A percentile compares a stretch with the other conserved stretches of the same genome.
Evolutionary conservation across 2,888 invertebrate genomes (phyloP).

Genomic region (Dichetophora obliterata): DNA sequence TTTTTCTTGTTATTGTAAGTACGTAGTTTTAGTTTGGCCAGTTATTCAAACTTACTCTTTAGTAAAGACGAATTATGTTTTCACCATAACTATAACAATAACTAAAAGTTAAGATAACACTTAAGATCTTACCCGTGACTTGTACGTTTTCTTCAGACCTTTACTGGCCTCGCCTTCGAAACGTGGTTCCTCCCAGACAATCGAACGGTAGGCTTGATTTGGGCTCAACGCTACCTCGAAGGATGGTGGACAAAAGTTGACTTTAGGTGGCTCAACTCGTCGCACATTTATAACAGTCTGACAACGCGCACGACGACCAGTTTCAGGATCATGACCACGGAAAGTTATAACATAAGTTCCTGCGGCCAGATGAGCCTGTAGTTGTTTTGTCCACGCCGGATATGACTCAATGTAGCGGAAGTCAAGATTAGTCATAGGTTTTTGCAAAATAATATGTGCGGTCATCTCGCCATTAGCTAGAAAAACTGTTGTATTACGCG

Average conservation of each 20-base stretch:
- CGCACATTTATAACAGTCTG: slow-evolving; percentile 74
- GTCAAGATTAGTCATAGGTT: slow-evolving; percentile 76
- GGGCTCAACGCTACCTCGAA: slow-evolving; percentile 73
- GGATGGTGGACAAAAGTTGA: slow-evolving; percentile 75
- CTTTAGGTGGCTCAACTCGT: slow-evolving; percentile 73
- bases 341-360: slow-evolving; percentile 75
- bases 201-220: slow-evolving; percentile 72
- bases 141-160: slow-evolving; percentile 72
- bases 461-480: slow-evolving; percentile 69
- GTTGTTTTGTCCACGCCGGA: slow-evolving; percentile 75
- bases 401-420: slow-evolving; percentile 75
- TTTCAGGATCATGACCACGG: slow-evolving; percentile 73
- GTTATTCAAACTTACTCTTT: too few species aligned
- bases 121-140: slow-evolving; percentile 72
- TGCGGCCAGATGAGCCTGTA: slow-evolving; percentile 73
- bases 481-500: slow-evolving; percentile 74
- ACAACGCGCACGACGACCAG: slow-evolving; percentile 73
- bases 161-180: slow-evolving; percentile 73
- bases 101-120: too few species aligned
- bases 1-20: too few species aligned
- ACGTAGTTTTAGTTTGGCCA: too few species aligned
- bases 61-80: too few species aligned
- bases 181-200: slow-evolving; percentile 77
- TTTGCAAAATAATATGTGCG: slow-evolving; percentile 70
- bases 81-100: too few species aligned